phyloP scores from a whole-genome alignment of 2,888 invertebrate species.

The Papilio gigon region DNA sequence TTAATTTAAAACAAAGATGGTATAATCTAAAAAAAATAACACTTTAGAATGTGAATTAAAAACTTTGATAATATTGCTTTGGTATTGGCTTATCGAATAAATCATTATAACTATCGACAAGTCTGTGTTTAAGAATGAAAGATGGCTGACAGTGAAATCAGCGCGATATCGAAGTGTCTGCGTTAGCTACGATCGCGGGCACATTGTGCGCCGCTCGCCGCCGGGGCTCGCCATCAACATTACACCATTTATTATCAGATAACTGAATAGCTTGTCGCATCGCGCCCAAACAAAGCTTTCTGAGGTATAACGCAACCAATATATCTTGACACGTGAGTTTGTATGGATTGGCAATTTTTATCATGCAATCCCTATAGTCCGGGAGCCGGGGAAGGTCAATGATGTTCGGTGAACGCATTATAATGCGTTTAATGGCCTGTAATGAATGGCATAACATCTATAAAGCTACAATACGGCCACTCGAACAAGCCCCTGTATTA shows the following conservation, averaged over 20 bases:
- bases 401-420: conserved; percentile 63
- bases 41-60: no score
- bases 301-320: conserved; percentile 69
- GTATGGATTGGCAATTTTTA: conserved; percentile 53
- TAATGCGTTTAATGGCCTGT: conserved; percentile 82
- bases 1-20: no score
- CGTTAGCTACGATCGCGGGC: conserved; percentile 35
- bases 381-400: conserved; percentile 50
- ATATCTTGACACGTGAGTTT: conserved; percentile 56
- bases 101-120: conserved; percentile 6
- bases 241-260: conserved; percentile 76
- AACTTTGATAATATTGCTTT: no score
- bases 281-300: conserved; percentile 77
- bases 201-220: conserved; percentile 48
- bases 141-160: conserved; percentile 31
- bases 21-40: no score
- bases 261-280: conserved; percentile 79
- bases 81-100: no score
- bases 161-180: conserved; percentile 30
- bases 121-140: conserved; percentile 38
- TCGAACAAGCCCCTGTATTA: conserved; percentile 79
- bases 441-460: conserved; percentile 82
- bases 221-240: conserved; percentile 64
- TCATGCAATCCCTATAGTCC: conserved; percentile 37
- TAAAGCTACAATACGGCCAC: conserved; percentile 80